Evolutionary conservation across 2,888 invertebrate species (phyloP).

Genomic region (Drosophila formosana): DNA sequence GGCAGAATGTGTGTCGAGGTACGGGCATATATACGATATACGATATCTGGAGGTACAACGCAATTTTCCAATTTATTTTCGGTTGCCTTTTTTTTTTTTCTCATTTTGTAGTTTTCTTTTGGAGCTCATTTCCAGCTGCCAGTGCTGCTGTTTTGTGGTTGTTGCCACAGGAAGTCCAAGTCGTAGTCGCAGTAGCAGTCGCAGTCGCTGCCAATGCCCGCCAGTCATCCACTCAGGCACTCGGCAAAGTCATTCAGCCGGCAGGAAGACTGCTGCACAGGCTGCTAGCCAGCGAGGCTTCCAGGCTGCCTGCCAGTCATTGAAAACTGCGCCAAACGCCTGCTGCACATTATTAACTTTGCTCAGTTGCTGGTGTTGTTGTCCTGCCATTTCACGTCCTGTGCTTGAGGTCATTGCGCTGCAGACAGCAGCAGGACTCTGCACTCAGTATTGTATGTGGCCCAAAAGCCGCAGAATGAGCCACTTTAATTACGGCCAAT

Average conservation of each 20-base stretch:
- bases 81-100: too few relatives aligned
- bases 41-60: constrained; percentile 13
- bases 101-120: constrained; percentile 31
- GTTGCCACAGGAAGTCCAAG: constrained; percentile 45
- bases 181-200: background rate
- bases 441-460: constrained; percentile 12
- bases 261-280: constrained; percentile 31
- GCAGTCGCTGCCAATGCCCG: constrained; percentile 2
- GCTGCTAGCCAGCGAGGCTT: constrained; percentile 17
- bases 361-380: constrained; percentile 25
- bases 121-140: constrained; percentile 58
- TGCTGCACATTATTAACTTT: constrained; percentile 73
- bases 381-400: background rate
- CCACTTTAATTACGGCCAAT: constrained; percentile 70
- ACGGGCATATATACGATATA: constrained; percentile 1
- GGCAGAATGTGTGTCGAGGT: constrained; percentile 6
- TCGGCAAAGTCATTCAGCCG: constrained; percentile 60
- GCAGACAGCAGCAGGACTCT: constrained; percentile 17
- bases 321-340: constrained; percentile 54
- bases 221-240: constrained; percentile 56
- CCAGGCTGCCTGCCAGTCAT: constrained; percentile 55
- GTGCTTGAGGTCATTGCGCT: constrained; percentile 46
- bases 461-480: constrained; percentile 45
- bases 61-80: constrained; percentile 41
- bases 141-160: constrained; percentile 7